Percentiles rank a stretch among this genome's conserved stretches.
phyloP scores from a whole-genome alignment of 2,797 vertebrate genomes.

The Cirrhinus mrigala region DNA sequence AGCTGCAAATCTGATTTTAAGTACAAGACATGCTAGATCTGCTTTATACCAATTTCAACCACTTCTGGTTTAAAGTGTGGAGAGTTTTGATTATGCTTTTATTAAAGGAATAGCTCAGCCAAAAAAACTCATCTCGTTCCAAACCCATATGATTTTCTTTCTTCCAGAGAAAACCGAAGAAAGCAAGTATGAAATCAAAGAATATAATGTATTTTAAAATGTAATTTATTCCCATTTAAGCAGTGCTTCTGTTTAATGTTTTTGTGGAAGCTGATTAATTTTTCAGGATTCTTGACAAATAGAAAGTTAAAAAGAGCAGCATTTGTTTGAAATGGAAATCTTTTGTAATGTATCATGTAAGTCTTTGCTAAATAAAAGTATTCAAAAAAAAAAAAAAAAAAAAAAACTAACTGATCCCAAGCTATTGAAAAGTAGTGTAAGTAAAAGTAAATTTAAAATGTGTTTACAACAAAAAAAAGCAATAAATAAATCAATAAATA shows the following conservation, averaged over 20 bases:
- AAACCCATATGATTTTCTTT: background rate
- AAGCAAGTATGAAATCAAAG: background rate
- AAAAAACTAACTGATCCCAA: background rate
- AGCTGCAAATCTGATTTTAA: background rate
- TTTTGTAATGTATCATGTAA: no score
- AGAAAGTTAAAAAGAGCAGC: background rate
- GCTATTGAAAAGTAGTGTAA: background rate
- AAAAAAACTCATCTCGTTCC: background rate
- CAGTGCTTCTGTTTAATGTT: background rate
- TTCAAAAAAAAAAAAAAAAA: background rate
- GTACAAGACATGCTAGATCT: background rate
- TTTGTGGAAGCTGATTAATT: background rate
- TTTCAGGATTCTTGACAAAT: background rate
- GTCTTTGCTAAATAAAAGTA: background rate
- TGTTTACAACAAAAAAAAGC: background rate
- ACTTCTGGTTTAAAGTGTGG: background rate
- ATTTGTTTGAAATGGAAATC: background rate
- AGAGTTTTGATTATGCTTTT: slow-evolving; percentile 13
- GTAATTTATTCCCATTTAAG: background rate
- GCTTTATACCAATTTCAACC: background rate
- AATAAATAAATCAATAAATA: no score
- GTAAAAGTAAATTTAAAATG: background rate
- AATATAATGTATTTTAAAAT: background rate
- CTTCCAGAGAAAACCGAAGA: background rate
- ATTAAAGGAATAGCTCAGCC: background rate